Conservation (phyloP, 2,113 vertebrate species). For the Aegithalos caudatus region DNA sequence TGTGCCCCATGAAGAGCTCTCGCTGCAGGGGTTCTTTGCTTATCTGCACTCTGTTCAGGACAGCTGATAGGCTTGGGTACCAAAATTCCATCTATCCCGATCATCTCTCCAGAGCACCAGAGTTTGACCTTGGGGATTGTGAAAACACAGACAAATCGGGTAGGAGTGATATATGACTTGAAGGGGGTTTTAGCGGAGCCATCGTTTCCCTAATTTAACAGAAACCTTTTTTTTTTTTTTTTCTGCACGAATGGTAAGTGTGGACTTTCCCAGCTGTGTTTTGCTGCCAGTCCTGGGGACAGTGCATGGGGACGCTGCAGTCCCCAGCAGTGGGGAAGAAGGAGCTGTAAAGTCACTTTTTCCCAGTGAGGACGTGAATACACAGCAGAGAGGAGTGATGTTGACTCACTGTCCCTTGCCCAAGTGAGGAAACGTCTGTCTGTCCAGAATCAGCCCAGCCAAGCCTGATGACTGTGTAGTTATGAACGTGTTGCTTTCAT, state of each 20-base stretch:
- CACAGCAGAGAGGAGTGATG: background rate
- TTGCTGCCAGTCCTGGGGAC: background rate
- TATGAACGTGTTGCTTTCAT: slow-evolving; percentile 14
- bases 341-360: background rate
- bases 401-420: background rate
- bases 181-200: background rate
- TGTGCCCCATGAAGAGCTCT: background rate
- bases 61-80: background rate
- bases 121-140: background rate
- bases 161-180: background rate
- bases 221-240: background rate
- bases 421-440: background rate
- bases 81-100: background rate
- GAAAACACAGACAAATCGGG: background rate
- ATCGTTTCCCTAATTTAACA: background rate
- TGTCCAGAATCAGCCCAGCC: background rate
- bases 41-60: background rate
- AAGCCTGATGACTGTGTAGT: background rate
- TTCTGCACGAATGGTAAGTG: background rate
- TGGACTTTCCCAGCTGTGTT: background rate
- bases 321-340: background rate
- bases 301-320: background rate
- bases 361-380: background rate
- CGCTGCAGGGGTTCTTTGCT: background rate
- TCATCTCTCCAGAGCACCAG: fast-evolving